Conservation (phyloP, 1,140 invertebrate genomes). For the Berghia stephanieae region DNA sequence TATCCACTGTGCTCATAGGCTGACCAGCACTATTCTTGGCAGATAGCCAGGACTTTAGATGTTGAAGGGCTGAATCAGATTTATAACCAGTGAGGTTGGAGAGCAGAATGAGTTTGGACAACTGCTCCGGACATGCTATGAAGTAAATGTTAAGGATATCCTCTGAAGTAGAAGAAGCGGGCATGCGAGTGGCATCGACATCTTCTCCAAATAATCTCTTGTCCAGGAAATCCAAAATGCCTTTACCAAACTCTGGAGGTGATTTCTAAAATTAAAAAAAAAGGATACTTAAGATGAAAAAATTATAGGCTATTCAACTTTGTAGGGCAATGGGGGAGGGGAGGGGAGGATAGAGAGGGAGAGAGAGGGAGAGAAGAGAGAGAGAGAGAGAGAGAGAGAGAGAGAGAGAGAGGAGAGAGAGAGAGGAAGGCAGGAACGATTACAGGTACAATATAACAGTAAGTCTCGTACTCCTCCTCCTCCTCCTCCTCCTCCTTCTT, state of each 20-base stretch:
- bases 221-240: conserved; percentile 22
- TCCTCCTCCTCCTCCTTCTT: no score
- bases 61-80: conserved; percentile 13
- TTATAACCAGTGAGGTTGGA: conserved; percentile 18
- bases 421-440: no score
- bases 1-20: conserved; percentile 14
- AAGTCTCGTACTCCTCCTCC: no score
- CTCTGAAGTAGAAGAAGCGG: not conserved
- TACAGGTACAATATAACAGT: no score
- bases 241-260: conserved; percentile 24
- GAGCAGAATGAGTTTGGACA: conserved; percentile 24
- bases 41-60: conserved; percentile 21
- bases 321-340: no score
- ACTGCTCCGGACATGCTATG: conserved; percentile 11
- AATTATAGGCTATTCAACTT: no score
- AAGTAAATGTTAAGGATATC: conserved; percentile 21
- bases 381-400: no score
- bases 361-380: no score
- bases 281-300: no score
- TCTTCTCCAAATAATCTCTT: not conserved
- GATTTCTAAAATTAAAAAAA: no score
- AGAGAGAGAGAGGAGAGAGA: no score
- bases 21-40: not conserved
- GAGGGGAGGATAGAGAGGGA: no score
- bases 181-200: not conserved